Evolutionary conservation across 1,140 invertebrate species (phyloP), one percentile per base, ranked within the genome.

Genomic region (Prorops nasuta): DNA sequence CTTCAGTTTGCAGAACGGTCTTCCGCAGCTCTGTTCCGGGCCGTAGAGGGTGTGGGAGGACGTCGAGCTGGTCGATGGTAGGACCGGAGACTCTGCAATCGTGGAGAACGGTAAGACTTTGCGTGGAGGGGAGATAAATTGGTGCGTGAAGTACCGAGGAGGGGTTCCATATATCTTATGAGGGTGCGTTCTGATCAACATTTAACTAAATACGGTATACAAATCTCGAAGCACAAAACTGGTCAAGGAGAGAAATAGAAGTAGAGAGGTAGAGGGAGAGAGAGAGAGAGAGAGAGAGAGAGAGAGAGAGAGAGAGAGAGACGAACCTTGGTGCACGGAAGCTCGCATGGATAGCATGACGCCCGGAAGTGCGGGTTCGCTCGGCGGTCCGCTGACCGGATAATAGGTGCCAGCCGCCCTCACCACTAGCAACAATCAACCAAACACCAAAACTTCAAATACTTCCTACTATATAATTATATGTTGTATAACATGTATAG

Each of bases 401-500:
- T 91, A 95, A 83, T 91, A 95, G 76, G 91, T 95, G 74, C 92
- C 92, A 66, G 89, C 85, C 75, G 92, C 90, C 86, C 91, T 94
- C 79, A 94, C 90, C 82, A 92, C 88, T 90, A 86, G 76, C 85
- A 87, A 80, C 73, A 83, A 84, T 80, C 79, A 79, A 83, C 74
- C 74, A 81, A 74, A 78, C 74, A 76, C 74, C 74, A 76, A 77
- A 72, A 77, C 74, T 77, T 77, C 72, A 78, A 78, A 76, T 74
- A 76, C 74, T 66, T 71, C 73, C 74, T 74, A 66, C 61, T 59
- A 59, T 52, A 65, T 49, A 40, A 52, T 20, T 51, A 46, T n/a
- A n/a, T n/a, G n/a, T n/a, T n/a, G n/a, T n/a, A n/a, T n/a, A 28
- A 44, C 14, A 39, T 18, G 28, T 20, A 44, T n/a, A n/a, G n/a